Conservation (phyloP, 2,888 invertebrate genomes). For the Calameuta filiformis region DNA sequence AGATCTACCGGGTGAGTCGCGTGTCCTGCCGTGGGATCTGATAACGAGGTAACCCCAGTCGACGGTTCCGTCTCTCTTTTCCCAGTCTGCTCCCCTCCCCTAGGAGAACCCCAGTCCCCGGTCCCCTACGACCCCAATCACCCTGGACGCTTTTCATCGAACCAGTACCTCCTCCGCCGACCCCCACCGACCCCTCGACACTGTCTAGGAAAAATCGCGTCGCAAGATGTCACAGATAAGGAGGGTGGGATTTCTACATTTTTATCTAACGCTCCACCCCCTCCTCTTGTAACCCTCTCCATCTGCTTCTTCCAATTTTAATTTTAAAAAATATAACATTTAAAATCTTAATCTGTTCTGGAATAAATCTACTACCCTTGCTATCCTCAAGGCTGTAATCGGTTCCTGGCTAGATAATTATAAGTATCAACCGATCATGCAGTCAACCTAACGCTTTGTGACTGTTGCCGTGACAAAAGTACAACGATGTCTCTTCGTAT, state of each 20-base stretch:
- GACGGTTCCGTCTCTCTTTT: slow-evolving; percentile 38
- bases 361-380: not conserved
- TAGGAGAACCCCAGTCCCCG: slow-evolving; percentile 13
- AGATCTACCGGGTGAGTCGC: slow-evolving; percentile 59
- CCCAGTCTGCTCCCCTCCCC: slow-evolving; percentile 20
- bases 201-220: not conserved
- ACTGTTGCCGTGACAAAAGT: slow-evolving; percentile 57
- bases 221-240: not conserved
- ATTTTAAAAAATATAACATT: no score
- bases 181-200: not conserved
- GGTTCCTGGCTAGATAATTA: not conserved
- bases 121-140: slow-evolving; percentile 54
- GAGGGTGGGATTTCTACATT: not conserved
- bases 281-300: no score
- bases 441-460: not conserved
- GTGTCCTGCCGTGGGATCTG: slow-evolving; percentile 63
- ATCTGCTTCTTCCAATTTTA: no score
- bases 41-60: slow-evolving; percentile 52
- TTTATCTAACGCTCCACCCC: not conserved
- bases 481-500: slow-evolving; percentile 35
- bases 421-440: not conserved
- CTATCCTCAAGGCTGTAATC: not conserved
- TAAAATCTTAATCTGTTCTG: not conserved
- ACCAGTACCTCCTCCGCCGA: not conserved
- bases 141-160: slow-evolving; percentile 4